Percentiles rank a stretch among this genome's conserved stretches.
These are phyloP conservation scores for Lymantria dispar DNA, from an alignment of 2,888 invertebrate species.

Conservation along the genomic window DNA sequence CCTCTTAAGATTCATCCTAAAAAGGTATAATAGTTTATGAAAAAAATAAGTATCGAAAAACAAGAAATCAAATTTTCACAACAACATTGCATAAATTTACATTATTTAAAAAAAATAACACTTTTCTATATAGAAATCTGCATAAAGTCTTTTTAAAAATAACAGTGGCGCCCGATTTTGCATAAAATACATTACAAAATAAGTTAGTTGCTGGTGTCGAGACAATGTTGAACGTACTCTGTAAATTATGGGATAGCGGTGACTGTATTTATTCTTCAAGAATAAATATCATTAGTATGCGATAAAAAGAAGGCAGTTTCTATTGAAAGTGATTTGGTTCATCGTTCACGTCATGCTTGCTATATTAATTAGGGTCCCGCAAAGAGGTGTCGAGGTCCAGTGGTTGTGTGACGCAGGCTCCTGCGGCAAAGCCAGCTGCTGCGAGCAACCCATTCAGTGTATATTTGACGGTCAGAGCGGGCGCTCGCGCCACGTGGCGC, in stretches of 20 bases:
- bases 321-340: conserved; percentile 41
- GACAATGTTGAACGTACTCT: conserved; percentile 20
- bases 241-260: conserved; percentile 21
- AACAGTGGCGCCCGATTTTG: conserved; percentile 19
- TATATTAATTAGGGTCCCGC: conserved; percentile 77
- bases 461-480: conserved; percentile 55
- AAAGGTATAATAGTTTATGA: no score
- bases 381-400: conserved; percentile 76
- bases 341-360: conserved; percentile 58
- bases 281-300: conserved; percentile 42
- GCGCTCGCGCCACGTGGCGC: conserved; percentile 44
- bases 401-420: conserved; percentile 73
- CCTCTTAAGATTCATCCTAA: no score
- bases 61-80: no score
- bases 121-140: not conserved
- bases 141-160: conserved; percentile 17
- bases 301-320: conserved; percentile 31
- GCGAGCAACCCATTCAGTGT: conserved; percentile 45
- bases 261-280: conserved; percentile 29
- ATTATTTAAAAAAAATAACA: no score
- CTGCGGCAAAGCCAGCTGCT: conserved; percentile 66
- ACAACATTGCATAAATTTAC: no score
- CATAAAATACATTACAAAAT: conserved; percentile 34
- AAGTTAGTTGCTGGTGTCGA: conserved; percentile 12
- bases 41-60: no score